Evolutionary conservation across 2,888 invertebrate species (phyloP).

Genomic region (Diachrysia chrysitis): DNA sequence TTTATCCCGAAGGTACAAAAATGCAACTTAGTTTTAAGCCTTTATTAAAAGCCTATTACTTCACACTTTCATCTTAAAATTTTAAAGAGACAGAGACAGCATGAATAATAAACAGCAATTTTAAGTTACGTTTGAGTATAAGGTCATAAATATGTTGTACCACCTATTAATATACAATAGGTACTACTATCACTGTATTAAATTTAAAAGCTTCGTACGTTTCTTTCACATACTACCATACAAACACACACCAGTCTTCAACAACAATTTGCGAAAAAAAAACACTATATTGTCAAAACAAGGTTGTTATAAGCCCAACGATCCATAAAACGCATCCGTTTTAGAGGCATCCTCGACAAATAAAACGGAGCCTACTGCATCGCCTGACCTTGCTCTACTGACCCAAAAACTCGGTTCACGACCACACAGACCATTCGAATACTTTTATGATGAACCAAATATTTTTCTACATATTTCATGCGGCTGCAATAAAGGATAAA

Average conservation of each 20-base stretch:
- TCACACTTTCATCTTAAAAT: too few species aligned
- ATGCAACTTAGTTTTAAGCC: too few species aligned
- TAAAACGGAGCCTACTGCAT: slow-evolving; percentile 58
- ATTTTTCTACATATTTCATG: slow-evolving; percentile 34
- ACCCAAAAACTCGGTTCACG: slow-evolving; percentile 75
- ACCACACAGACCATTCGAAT: slow-evolving; percentile 48
- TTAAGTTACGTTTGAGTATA: too few species aligned
- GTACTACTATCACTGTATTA: too few species aligned
- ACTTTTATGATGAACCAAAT: slow-evolving; percentile 43
- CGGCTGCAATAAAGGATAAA: slow-evolving; percentile 20
- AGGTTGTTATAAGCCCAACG: slow-evolving; percentile 9
- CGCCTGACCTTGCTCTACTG: slow-evolving; percentile 71
- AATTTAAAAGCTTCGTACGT: too few species aligned
- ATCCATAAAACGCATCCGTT: slow-evolving; percentile 50
- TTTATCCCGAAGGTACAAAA: too few species aligned
- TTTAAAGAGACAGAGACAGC: too few species aligned
- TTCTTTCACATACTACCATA: too few species aligned
- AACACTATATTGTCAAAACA: background rate
- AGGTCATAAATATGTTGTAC: too few species aligned
- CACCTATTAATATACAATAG: too few species aligned
- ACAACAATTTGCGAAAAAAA: background rate
- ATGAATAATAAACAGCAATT: too few species aligned
- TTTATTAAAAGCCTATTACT: too few species aligned
- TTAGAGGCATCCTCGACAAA: slow-evolving; percentile 60
- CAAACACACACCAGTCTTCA: background rate